These are phyloP conservation scores for Drosophila acutilabella DNA, from an alignment of 2,888 invertebrate genomes.

Conservation along the genomic window DNA sequence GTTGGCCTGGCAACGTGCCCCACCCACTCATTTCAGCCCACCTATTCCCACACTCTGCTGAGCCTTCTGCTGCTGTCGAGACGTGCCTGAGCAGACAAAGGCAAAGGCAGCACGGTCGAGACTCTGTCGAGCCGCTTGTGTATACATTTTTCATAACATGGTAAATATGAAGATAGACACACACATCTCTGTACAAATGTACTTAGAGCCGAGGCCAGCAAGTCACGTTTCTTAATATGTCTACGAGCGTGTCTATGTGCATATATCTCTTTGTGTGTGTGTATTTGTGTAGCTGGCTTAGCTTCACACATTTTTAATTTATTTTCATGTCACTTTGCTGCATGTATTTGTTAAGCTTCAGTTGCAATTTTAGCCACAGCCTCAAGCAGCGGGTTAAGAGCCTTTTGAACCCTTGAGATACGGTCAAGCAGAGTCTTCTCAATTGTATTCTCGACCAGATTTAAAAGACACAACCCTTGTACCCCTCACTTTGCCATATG, in stretches of 20 bases:
- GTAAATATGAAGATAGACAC: constrained; percentile 58
- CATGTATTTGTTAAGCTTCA: constrained; percentile 9
- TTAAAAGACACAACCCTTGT: constrained; percentile 4
- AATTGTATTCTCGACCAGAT: background rate
- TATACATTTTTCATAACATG: constrained; percentile 77
- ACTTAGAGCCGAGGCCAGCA: constrained; percentile 42
- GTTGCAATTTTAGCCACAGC: constrained; percentile 59
- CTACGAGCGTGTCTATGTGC: constrained; percentile 32
- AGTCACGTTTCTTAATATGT: constrained; percentile 75
- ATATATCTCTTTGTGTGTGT: constrained; percentile 9
- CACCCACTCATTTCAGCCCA: background rate
- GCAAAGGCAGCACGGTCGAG: constrained; percentile 35
- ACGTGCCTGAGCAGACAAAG: constrained; percentile 70
- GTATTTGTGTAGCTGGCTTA: constrained; percentile 28
- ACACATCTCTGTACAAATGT: constrained; percentile 3
- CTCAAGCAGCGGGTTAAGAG: constrained; percentile 69
- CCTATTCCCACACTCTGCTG: background rate
- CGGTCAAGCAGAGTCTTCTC: constrained; percentile 34
- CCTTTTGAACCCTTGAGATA: constrained; percentile 56
- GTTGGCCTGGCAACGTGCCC: constrained; percentile 17
- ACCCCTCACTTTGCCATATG: background rate
- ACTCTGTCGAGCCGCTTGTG: constrained; percentile 34
- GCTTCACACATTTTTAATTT: constrained; percentile 72
- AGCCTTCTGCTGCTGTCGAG: constrained; percentile 11
- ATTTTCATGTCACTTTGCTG: constrained; percentile 60